Evolutionary conservation across 2,113 vertebrate species (phyloP), one percentile per base, ranked within the genome.

Genomic region (Anhinga rufa): DNA sequence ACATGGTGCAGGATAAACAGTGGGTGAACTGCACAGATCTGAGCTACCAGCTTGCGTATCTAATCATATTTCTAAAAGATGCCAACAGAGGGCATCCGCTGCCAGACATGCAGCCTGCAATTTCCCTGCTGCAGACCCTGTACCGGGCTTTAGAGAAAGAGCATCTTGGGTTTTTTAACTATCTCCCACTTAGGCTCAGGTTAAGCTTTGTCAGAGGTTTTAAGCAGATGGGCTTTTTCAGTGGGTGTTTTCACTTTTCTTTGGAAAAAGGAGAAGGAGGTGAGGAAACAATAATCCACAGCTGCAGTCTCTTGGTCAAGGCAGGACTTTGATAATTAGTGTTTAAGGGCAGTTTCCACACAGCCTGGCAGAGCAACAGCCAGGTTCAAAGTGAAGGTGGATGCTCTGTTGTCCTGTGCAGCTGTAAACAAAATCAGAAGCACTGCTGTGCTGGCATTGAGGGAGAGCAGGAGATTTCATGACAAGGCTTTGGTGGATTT

Each of bases 51-150:
- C 61, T 31, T 17, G 54, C 0, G 84, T 81, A 74, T 77, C 95
- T 94, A 58, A 92, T 92, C 82, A 14, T 92, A 36, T 94, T 98
- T 54, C 98, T 97, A 82, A 76, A 92, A 97, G 89, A 65, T 95
- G 97, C 98, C 98, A 98, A 98, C 97, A 98, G 98, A 98, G 98
- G 98, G 98, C 98, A 97, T 98, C 97, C 92, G 92, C 95, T 92
- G 90, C 83, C 86, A 75, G 94, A 38, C 82, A 16, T 17, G 19
- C 75, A 86, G 79, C 76, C 90, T n/a, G 60, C 34, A 8, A 21
- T 44, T 34, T 81, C 62, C 62, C 68, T 36, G 75, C 66, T 76
- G 81, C 86, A 88, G 58, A 74, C 82, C 46, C 62, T 34, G 12
- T 14, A 70, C 52, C 82, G 91, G 72, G 8, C 82, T 78, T 34